These are phyloP conservation scores for Scylla paramamosain DNA, from an alignment of 1,140 invertebrate genomes.

Conservation along the genomic window DNA sequence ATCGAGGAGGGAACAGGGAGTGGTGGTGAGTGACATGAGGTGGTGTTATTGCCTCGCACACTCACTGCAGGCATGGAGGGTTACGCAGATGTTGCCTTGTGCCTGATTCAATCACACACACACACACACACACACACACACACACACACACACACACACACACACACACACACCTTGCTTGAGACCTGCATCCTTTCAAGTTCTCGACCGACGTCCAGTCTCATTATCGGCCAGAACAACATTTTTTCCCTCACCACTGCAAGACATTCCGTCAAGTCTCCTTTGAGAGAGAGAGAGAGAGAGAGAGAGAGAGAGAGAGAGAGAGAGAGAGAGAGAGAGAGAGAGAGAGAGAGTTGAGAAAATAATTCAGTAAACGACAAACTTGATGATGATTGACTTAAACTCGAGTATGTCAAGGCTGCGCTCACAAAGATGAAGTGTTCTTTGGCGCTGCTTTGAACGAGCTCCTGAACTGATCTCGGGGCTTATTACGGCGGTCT, in stretches of 20 bases:
- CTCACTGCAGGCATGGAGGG: background rate
- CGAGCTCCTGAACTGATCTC: no score
- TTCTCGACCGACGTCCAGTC: no score
- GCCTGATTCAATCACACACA: background rate
- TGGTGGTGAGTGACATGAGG: background rate
- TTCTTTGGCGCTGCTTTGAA: no score
- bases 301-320: slow-evolving; percentile 13
- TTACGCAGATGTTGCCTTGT: no score
- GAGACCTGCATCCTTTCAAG: no score
- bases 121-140: slow-evolving; percentile 37
- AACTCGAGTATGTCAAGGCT: background rate
- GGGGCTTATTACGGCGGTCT: no score
- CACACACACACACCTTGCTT: background rate
- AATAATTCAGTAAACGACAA: background rate
- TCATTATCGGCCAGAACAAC: no score
- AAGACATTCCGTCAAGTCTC: no score
- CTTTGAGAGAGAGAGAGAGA: background rate
- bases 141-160: slow-evolving; percentile 37
- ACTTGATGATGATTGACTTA: background rate
- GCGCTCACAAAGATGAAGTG: background rate
- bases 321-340: background rate
- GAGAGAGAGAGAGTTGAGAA: background rate
- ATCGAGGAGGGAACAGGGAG: background rate
- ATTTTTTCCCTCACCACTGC: no score
- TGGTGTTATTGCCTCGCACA: background rate